Percentiles rank a stretch among this genome's conserved stretches.
phyloP scores from a whole-genome alignment of 64 coral and sea anemone species.

The Platygyra sinensis region DNA sequence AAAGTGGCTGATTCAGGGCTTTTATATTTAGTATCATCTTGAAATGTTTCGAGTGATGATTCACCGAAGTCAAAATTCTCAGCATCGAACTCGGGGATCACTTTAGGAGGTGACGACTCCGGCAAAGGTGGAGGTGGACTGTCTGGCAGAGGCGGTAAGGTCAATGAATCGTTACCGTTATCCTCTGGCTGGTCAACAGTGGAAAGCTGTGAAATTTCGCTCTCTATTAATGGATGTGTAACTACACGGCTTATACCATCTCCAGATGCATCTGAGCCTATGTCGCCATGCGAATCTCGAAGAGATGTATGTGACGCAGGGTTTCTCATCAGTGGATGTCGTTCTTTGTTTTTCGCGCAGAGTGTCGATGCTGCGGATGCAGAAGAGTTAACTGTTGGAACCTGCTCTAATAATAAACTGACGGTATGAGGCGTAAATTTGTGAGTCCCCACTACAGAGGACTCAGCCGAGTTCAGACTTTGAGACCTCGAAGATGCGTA shows the following conservation, averaged over 20 bases:
- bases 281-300: background rate
- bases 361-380: background rate
- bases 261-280: background rate
- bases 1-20: background rate
- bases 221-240: background rate
- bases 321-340: background rate
- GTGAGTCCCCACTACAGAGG: background rate
- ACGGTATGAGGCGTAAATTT: background rate
- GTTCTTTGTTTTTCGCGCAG: no score
- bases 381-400: background rate
- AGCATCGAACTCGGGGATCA: background rate
- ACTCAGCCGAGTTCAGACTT: background rate
- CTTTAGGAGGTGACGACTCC: background rate
- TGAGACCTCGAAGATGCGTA: background rate
- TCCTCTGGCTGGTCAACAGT: background rate
- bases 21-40: background rate
- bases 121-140: conserved; percentile 18
- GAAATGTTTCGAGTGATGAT: background rate
- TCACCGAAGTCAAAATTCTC: conserved; percentile 3
- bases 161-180: background rate
- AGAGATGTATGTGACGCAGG: background rate
- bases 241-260: background rate
- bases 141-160: background rate
- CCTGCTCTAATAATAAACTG: background rate
- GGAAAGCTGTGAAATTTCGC: background rate